phyloP scores from a whole-genome alignment of 2,888 invertebrate genomes.

The Horisme vitalbata region DNA sequence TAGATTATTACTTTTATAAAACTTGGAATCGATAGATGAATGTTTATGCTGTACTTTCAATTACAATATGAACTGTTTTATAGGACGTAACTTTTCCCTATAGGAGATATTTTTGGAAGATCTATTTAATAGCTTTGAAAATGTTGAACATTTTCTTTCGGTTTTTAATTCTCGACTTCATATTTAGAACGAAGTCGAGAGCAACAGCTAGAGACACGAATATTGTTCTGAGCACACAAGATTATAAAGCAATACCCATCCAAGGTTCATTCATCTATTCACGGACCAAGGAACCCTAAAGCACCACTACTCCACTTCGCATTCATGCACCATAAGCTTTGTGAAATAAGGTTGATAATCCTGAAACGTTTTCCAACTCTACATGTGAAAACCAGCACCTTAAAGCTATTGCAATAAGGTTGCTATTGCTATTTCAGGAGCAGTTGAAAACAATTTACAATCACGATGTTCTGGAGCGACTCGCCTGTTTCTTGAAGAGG shows the following conservation, averaged over 20 bases:
- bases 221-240: conserved; percentile 3
- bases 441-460: conserved; percentile 10
- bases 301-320: conserved; percentile 5
- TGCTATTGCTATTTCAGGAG: conserved; percentile 1
- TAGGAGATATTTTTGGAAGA: too few relatives aligned
- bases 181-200: too few relatives aligned
- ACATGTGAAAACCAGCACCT: not conserved
- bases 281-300: conserved; percentile 15
- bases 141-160: too few relatives aligned
- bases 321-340: conserved; percentile 3
- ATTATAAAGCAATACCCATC: conserved; percentile 19
- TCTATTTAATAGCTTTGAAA: too few relatives aligned
- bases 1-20: too few relatives aligned
- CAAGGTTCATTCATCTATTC: conserved; percentile 12
- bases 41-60: too few relatives aligned
- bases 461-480: conserved; percentile 1
- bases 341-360: conserved; percentile 4
- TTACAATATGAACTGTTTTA: too few relatives aligned
- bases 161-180: too few relatives aligned
- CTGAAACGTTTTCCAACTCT: not conserved
- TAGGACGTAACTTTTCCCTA: too few relatives aligned
- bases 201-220: not conserved
- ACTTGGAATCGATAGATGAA: too few relatives aligned
- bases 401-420: not conserved
- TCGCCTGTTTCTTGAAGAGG: not conserved